Evolutionary conservation across 2,797 vertebrate genomes (phyloP), one percentile per base, ranked within the genome.

Genomic region (Enteromius viviparus): DNA sequence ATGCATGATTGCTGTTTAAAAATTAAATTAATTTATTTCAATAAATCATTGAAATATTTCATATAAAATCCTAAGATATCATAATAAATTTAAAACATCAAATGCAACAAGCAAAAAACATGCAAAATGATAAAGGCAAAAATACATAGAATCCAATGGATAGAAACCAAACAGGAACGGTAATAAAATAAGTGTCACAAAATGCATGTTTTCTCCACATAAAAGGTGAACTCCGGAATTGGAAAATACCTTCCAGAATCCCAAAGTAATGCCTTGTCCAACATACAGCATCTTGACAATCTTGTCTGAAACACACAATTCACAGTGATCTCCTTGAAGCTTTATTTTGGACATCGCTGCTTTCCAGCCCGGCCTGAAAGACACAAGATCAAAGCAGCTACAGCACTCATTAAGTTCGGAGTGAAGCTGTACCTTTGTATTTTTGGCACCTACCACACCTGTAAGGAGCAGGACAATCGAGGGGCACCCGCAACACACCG

Each of bases 181-280:
- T 12, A 60, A 26, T 60, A 26, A 60, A 26, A 60, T 12, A 60
- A 68, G 8, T 68, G 32, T n/a, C 19, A 68, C 12, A 23, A 76
- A 15, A 60, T 72, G 6, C 14, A 15, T 15, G 32, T 26, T 37
- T 55, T 21, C 4, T 40, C 14, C 21, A 58, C 37, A 55, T 12
- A 40, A 58, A 53, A 78, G n/a, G 45, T 51, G 62, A 69, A 2
- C 19, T 15, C 7, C 1, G 60, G 15, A 60, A 62, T 15, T 69
- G 12, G 14, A 12, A 37, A 72, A 21, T 94, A 97, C 97, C 95
- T 93, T 95, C 97, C 98, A 99, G 69, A 96, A 71, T 34, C 96
- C 97, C 21, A 98, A 5, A 82, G 95, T 74, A 4, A 98, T 77
- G 29, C 95, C 96, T 4, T 96, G 93, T 68, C 93, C 84, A 23